Base-by-base conservation (phyloP, 2,797 vertebrate species). In the Poecile montanus region DNA sequence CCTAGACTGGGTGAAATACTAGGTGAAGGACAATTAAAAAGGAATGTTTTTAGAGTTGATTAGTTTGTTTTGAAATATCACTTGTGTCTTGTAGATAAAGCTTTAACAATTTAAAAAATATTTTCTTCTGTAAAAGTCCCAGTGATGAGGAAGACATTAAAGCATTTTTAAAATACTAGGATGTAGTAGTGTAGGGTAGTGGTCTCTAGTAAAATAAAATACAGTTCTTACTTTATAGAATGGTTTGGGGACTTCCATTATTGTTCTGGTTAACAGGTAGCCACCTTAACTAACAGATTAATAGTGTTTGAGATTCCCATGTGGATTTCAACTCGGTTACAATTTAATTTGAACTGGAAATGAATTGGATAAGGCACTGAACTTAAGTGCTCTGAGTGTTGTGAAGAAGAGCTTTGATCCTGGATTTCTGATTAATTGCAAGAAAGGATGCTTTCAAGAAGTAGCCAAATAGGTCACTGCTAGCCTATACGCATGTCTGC, bases 341-440 rank as follows among this genome's bases (percentile, higher is more conserved):
- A 73, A 50, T 94, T 91, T 90, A 89, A 93, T 93, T 91, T 93
- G 44, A 91, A 70, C 58, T 78, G 76, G 58, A 84, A 93, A 92
- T 91, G 18, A 87, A 53, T 91, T 94, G 79, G 51, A 75, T 87
- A 58, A 88, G 44, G 42, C 4, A 2, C 38, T 89, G 93, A 83
- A 85, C 68, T 79, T 47, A 91, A 91, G 53, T 80, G 57, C 61
- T 92, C 29, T 60, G 38, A 84, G 53, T 76, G 58, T 75, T 93
- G 30, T 75, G 48, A 86, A 53, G 67, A 76, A 48, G 23, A 70
- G 53, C 71, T 76, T 94, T 85, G 26, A 50, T 88, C 40, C 47
- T 53, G 66, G 30, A 36, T 90, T 91, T 89, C 66, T 91, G 79
- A 88, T 84, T 77, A 94, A 67, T 58, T 91, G 51, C 51, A 67